Base-by-base conservation (phyloP, 1,140 invertebrate genomes). In the Pygmarrhopalites habei region DNA sequence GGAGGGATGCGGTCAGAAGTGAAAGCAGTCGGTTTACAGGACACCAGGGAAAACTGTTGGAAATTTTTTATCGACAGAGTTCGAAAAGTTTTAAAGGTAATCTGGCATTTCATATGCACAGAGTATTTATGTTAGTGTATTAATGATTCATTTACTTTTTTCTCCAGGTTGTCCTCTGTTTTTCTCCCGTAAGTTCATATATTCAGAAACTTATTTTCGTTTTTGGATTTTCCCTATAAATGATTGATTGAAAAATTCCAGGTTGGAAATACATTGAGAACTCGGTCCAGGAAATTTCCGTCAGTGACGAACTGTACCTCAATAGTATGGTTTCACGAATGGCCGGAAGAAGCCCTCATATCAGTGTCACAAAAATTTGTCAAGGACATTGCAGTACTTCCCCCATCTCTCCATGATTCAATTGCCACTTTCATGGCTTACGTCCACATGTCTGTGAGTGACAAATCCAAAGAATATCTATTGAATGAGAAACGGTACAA, bases 261-360 rank as follows among this genome's bases (percentile, higher is more conserved):
- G n/a, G 25, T 29, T 7, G 51, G 51, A 5, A 7, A 21, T 10
- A 55, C 51, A 5, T 21, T 55, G 56, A 78, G 93, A 72, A 86
- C 95, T 35, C 82, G 93, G 71, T 89, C 90, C 41, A 81, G 94
- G 67, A 95, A 96, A 79, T 98, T 97, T 77, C 94, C 94, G 19
- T 92, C 93, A 46, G 83, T 98, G 43, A 90, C 92, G 66, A 96
- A 94, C 77, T 92, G 89, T 72, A 95, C 93, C 17, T 86, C 86
- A 61, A 93, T 96, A 64, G 93, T 96, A 76, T 98, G 94, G 93
- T 97, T 97, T 76, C 92, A 97, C 73, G 92, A 95, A 80, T 98
- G 94, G 94, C 94, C 94, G 19, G 89, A 95, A 79, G 91, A 96
- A 77, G 92, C 92, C 30, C 77, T 95, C n/a, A 85, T 92, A 46